phyloP scores from a whole-genome alignment of 2,113 vertebrate genomes.

The Nothocercus julius region DNA sequence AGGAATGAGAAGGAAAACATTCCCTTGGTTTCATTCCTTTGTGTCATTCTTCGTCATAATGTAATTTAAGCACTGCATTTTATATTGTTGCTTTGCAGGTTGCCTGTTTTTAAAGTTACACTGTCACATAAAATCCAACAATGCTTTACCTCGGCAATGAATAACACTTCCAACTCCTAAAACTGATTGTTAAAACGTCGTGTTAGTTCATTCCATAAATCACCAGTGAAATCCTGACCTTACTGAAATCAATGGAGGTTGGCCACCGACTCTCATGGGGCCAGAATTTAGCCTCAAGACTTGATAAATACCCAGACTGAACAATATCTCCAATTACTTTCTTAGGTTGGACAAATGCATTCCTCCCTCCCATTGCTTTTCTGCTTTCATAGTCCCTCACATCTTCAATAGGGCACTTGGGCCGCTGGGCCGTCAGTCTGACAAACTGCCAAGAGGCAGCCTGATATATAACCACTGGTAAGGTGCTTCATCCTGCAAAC shows the following conservation, averaged over 20 bases:
- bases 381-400: slow-evolving; percentile 29
- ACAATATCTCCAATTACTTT: slow-evolving; percentile 67
- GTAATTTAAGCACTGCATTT: slow-evolving; percentile 41
- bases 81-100: slow-evolving; percentile 57
- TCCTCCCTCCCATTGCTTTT: slow-evolving; percentile 24
- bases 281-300: slow-evolving; percentile 47
- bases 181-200: slow-evolving; percentile 68
- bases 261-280: slow-evolving; percentile 54
- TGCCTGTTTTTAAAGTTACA: slow-evolving; percentile 61
- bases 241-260: slow-evolving; percentile 60
- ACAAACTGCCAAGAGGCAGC: slow-evolving; percentile 8
- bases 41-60: slow-evolving; percentile 45
- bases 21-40: slow-evolving; percentile 30
- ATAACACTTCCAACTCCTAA: slow-evolving; percentile 66
- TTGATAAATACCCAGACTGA: slow-evolving; percentile 64
- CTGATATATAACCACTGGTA: background rate
- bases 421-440: background rate
- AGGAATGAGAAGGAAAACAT: slow-evolving; percentile 19
- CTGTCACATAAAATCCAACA: slow-evolving; percentile 72
- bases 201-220: slow-evolving; percentile 55
- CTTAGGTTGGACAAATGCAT: slow-evolving; percentile 52
- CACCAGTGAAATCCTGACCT: slow-evolving; percentile 58
- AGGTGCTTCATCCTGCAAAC: slow-evolving; percentile 49
- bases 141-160: slow-evolving; percentile 64
- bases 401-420: slow-evolving; percentile 46